These are phyloP conservation scores for Morbakka virulenta DNA, from an alignment of 30 jellyfish, hydroid and myxozoan species.

Conservation along the genomic window DNA sequence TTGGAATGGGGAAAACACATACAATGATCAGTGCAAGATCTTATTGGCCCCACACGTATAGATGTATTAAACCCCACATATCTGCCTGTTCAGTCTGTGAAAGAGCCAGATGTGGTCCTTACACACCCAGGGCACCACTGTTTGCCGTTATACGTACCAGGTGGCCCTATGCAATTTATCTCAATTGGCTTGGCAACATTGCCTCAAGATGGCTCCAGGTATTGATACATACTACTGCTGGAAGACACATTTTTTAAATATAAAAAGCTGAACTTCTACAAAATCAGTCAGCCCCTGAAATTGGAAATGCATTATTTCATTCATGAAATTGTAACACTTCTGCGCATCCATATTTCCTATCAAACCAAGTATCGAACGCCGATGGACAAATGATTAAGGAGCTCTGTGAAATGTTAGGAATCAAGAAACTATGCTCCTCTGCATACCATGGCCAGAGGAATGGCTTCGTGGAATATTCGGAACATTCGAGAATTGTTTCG, in stretches of 20 bases:
- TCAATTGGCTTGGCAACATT: background rate
- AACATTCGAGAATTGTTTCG: slow-evolving; percentile 10
- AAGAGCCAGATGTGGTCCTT: background rate
- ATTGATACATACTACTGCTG: slow-evolving; percentile 20
- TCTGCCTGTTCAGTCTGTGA: background rate
- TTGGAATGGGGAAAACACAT: background rate
- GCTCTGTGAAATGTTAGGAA: slow-evolving; percentile 11
- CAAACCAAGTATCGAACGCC: slow-evolving; percentile 26
- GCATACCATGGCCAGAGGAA: slow-evolving; percentile 33
- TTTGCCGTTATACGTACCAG: background rate
- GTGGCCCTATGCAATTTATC: background rate
- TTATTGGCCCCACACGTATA: background rate
- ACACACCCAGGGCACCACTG: background rate
- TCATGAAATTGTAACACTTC: background rate
- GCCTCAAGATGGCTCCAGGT: background rate
- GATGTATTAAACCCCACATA: background rate
- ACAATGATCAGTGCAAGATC: no score
- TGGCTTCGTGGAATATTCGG: slow-evolving; percentile 25
- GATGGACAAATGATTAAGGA: slow-evolving; percentile 13
- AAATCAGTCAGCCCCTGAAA: slow-evolving; percentile 19
- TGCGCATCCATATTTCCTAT: slow-evolving; percentile 9
- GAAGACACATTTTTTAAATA: slow-evolving; percentile 15
- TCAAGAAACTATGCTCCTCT: slow-evolving; percentile 15
- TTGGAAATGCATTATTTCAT: background rate
- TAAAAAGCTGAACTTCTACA: slow-evolving; percentile 13